Evolutionary conservation across 2,113 vertebrate species (phyloP).

Genomic region (Manacus vitellinus): DNA sequence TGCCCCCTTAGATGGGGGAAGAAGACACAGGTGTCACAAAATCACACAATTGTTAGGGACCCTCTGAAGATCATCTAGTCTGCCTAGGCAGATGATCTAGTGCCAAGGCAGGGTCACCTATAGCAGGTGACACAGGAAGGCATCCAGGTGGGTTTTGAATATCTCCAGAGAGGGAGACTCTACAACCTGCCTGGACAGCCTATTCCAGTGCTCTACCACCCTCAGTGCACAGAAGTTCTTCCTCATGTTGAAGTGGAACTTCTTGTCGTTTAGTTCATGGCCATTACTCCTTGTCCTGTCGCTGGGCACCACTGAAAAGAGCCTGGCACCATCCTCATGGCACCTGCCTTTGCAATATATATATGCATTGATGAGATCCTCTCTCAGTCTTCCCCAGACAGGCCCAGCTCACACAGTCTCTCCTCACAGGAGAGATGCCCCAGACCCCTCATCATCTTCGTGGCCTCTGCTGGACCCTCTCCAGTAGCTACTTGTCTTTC

Average conservation of each 20-base stretch:
- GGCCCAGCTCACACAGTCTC: background rate
- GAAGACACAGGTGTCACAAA: background rate
- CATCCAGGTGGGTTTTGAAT: background rate
- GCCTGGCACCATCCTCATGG: background rate
- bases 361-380: background rate
- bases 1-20: background rate
- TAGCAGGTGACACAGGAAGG: background rate
- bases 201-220: background rate
- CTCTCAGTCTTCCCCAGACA: background rate
- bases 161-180: background rate
- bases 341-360: background rate
- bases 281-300: background rate
- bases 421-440: background rate
- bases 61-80: background rate
- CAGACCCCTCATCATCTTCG: background rate
- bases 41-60: background rate
- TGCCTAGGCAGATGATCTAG: no score
- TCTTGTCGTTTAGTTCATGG: background rate
- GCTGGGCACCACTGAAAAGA: background rate
- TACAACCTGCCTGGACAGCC: background rate
- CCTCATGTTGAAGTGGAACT: background rate
- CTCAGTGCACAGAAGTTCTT: background rate
- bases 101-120: background rate
- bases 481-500: background rate
- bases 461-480: background rate